These are phyloP conservation scores for Carlito syrichta DNA, from an alignment of 2,113 vertebrate species.

Conservation along the genomic window DNA sequence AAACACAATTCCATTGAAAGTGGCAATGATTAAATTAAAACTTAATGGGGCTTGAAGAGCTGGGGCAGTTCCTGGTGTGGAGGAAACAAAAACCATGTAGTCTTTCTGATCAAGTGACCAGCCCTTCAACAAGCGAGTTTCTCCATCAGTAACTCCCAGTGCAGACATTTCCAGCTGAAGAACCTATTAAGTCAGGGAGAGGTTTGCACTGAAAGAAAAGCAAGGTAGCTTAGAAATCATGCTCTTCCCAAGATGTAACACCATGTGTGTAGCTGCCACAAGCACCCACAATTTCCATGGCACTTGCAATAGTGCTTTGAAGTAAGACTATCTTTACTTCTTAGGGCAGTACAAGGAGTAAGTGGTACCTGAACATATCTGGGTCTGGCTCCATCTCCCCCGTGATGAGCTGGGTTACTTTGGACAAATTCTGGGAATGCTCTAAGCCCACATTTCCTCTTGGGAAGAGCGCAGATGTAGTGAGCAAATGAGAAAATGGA, in stretches of 20 bases:
- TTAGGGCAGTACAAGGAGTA: neutral
- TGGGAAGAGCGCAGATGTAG: neutral
- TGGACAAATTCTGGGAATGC: neutral
- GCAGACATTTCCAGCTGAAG: neutral
- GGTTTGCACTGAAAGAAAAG: neutral
- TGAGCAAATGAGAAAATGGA: neutral
- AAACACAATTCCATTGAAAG: neutral
- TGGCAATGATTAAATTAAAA: neutral
- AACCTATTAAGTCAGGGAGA: neutral
- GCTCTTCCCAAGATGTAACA: neutral
- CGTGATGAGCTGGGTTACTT: no score
- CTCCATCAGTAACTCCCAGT: neutral
- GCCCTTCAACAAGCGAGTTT: neutral
- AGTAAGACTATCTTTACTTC: neutral
- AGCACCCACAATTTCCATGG: rapidly evolving
- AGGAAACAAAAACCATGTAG: neutral
- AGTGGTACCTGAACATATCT: no score
- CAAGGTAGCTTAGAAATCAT: no score
- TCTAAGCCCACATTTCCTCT: neutral
- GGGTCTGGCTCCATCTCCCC: neutral
- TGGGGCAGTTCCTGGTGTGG: neutral
- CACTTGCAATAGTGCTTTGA: neutral
- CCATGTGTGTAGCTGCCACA: rapidly evolving
- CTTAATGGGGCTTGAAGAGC: neutral
- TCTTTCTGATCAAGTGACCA: neutral